Conservation (phyloP, 2,888 invertebrate species). For the Thecophora atra region DNA sequence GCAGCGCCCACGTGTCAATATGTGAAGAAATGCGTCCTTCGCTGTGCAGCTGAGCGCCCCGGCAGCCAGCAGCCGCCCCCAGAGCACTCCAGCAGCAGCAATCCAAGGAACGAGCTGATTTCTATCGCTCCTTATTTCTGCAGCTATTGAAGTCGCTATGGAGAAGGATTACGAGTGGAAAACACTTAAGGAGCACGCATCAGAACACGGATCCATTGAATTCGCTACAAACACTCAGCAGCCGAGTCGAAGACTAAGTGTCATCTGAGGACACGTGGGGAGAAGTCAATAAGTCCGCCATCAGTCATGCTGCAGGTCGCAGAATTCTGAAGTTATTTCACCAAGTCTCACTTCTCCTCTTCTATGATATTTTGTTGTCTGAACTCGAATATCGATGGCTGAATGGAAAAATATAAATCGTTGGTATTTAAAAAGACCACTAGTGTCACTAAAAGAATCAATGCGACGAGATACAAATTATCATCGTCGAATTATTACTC, state of each 20-base stretch:
- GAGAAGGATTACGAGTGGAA: conserved; percentile 45
- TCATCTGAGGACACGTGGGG: not conserved
- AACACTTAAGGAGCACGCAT: conserved; percentile 42
- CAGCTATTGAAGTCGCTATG: conserved; percentile 36
- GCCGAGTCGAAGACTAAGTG: no score
- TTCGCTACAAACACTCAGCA: conserved; percentile 42
- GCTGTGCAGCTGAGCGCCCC: conserved; percentile 12
- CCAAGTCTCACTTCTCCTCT: no score
- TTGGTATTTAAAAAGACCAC: no score
- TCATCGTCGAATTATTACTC: not conserved
- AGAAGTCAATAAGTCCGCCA: not conserved
- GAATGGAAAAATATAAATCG: no score
- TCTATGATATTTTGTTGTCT: no score
- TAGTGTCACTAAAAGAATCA: not conserved
- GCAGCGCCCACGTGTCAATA: conserved; percentile 1
- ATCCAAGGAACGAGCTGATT: not conserved
- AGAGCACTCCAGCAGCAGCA: conserved; percentile 5
- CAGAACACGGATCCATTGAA: conserved; percentile 43
- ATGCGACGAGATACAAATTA: not conserved
- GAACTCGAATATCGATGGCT: no score
- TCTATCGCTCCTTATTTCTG: conserved; percentile 24
- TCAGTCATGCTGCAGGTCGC: not conserved
- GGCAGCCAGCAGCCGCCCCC: conserved; percentile 1
- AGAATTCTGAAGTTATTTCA: no score
- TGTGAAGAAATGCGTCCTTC: not conserved